Conservation (phyloP, 1,140 invertebrate species). For the Lordiphosa mommai region DNA sequence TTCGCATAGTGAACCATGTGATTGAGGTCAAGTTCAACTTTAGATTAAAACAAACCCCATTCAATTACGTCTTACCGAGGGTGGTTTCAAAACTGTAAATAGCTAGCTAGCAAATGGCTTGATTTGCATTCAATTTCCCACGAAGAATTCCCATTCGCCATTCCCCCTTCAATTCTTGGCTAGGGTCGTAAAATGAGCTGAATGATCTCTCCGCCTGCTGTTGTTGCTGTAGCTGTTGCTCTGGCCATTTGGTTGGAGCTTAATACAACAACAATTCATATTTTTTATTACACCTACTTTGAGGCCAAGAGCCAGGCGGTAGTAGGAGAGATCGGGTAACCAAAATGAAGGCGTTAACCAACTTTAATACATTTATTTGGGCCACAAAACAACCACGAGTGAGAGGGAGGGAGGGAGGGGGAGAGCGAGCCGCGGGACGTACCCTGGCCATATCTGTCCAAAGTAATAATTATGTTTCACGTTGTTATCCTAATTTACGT, state of each 20-base stretch:
- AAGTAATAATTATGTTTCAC: conserved; percentile 78
- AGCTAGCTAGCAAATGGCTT: too few species aligned
- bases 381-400: conserved; percentile 53
- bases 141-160: not conserved
- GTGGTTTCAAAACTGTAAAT: too few species aligned
- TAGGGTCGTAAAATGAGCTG: conserved; percentile 54
- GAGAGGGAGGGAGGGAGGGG: not conserved
- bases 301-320: not conserved
- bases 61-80: too few species aligned
- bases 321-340: conserved; percentile 2
- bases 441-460: conserved; percentile 74
- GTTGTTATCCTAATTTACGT: conserved; percentile 78
- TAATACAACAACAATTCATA: conserved; percentile 75
- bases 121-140: too few species aligned
- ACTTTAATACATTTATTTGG: conserved; percentile 78
- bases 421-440: conserved; percentile 27
- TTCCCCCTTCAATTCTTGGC: not conserved
- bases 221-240: conserved; percentile 4
- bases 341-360: conserved; percentile 74
- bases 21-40: too few species aligned
- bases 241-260: conserved; percentile 30
- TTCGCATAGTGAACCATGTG: too few species aligned
- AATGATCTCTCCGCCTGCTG: conserved; percentile 53
- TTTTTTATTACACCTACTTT: conserved; percentile 75
- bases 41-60: too few species aligned